Percentiles rank a stretch among this genome's conserved stretches.
phyloP scores from a whole-genome alignment of 2,797 vertebrate genomes.

The Paratrypauchen microcephalus region DNA sequence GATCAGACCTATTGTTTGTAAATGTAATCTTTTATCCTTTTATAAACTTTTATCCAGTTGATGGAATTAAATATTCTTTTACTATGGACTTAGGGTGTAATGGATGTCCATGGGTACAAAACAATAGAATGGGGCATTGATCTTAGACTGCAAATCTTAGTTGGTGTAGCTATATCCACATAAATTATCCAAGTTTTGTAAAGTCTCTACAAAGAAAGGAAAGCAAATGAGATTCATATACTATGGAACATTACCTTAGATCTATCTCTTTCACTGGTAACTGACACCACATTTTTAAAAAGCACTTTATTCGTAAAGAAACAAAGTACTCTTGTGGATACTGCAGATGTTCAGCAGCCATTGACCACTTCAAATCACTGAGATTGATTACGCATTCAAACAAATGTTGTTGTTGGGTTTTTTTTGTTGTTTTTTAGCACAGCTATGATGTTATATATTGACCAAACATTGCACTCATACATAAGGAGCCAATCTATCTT shows the following conservation, averaged over 20 bases:
- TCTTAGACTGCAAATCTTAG: background rate
- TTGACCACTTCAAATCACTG: background rate
- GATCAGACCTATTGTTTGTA: too few relatives aligned
- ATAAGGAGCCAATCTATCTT: slow-evolving; percentile 8
- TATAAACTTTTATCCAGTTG: too few relatives aligned
- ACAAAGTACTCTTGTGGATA: too few relatives aligned
- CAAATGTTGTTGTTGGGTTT: background rate
- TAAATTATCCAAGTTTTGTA: background rate
- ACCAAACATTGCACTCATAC: background rate
- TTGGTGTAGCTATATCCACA: background rate
- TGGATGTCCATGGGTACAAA: background rate
- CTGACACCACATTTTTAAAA: background rate
- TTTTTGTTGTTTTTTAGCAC: slow-evolving; percentile 1
- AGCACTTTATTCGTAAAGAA: background rate
- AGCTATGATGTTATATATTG: background rate
- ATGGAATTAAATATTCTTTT: too few relatives aligned
- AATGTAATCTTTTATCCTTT: too few relatives aligned
- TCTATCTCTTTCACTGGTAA: background rate
- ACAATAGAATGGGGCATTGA: background rate
- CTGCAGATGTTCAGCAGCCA: background rate
- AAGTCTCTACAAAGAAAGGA: background rate
- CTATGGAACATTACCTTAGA: background rate
- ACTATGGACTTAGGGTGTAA: background rate
- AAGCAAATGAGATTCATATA: background rate
- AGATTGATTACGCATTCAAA: background rate